Evolutionary conservation across 2,888 invertebrate genomes (phyloP).

Genomic region (Eristalinus aeneus): DNA sequence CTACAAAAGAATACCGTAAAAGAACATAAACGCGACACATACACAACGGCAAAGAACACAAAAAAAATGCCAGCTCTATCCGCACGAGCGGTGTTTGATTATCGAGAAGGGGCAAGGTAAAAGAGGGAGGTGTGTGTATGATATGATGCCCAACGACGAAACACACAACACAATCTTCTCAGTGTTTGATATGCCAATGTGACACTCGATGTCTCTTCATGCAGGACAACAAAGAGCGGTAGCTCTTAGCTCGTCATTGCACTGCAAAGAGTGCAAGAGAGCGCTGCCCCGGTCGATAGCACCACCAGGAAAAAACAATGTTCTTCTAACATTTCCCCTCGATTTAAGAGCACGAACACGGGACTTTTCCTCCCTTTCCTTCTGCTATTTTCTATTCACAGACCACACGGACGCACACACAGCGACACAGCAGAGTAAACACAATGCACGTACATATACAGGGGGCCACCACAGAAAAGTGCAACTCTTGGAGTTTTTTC

Average conservation of each 20-base stretch:
- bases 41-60: background rate
- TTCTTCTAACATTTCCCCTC: background rate
- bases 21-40: conserved; percentile 40
- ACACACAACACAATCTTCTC: background rate
- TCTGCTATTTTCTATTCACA: conserved; percentile 27
- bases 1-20: conserved; percentile 66
- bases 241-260: background rate
- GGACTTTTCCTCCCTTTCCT: background rate
- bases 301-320: background rate
- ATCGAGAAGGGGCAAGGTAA: background rate
- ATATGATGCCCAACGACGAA: background rate
- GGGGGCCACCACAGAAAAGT: conserved; percentile 37
- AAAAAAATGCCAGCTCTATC: background rate
- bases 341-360: background rate
- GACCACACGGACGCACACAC: conserved; percentile 20
- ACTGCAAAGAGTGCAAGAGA: background rate
- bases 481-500: conserved; percentile 46
- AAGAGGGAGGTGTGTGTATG: background rate
- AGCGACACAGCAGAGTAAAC: conserved; percentile 12
- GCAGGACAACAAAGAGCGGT: background rate
- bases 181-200: background rate
- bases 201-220: background rate
- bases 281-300: no score
- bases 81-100: background rate
- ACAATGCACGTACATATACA: conserved; percentile 36